Evolutionary conservation across 1,140 invertebrate species (phyloP), one percentile per base, ranked within the genome.

Genomic region (Macrostomum lignano): DNA sequence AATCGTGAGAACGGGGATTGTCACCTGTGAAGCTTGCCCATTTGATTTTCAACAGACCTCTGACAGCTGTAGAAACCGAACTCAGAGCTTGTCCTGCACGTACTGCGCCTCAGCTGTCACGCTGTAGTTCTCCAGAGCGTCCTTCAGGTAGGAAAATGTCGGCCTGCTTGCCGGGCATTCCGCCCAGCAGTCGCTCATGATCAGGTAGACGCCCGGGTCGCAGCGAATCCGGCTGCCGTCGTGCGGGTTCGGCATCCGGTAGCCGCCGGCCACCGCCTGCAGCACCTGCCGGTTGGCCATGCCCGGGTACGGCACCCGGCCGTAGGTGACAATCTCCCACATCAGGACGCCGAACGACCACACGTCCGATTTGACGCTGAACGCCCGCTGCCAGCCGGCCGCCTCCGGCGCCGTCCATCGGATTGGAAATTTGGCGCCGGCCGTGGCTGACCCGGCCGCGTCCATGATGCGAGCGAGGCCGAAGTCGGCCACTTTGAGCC

Each of bases 381-480:
- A 96, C 64, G 82, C 82, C 52, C 84, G 84, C 59, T 96, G 96
- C 55, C 88, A 96, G 4, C 86, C 86, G 41, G 96, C 62, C 25
- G 86, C 88, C 60, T 96, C 88, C 2, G 86, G 88, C 20, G 86
- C 84, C 2, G 86, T 94, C 88, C 88, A 96, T 58, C 96, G 96
- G 46, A 96, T 96, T 21, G 88, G 86, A 61, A 96, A 94, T 63
- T 93, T 93, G 36, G 82, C 81, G 25, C 86, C 82, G 25, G 79
- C 81, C 55, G 93, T 81, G 17, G 86, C 86, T 17, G 86, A 93
- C 58, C 94, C 94, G 2, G 76, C 82, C 47, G 91, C 82, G 47
- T 93, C 82, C 32, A 96, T 94, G 25, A 94, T 62, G 13, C 88
- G 65, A 0, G 91, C 88, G 38, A 98, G 62, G 13, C 91, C 91